Evolutionary conservation across 1,140 invertebrate species (phyloP), one percentile per base, ranked within the genome.

Genomic region (Phymorhynchus buccinoides): DNA sequence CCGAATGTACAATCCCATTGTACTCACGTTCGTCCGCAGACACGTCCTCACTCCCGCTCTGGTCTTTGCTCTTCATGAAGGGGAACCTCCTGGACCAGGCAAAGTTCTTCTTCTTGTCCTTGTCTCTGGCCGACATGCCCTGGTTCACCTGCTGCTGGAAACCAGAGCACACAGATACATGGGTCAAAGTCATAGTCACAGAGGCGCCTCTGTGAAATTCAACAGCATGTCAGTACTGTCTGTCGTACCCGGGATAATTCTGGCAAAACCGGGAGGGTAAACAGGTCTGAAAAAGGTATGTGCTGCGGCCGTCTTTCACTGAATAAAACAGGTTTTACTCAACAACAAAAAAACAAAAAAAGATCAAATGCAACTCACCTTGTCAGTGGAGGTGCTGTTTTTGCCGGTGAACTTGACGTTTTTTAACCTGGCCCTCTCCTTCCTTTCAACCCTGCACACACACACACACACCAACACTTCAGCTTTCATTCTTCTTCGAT

Each of bases 21-120:
- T 9, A 97, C 98, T 98, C 96, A 99, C 98, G 97, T 96, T 99
- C 98, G 95, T 98, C 97, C 92, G 99, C 98, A 89, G 97, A 98
- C 89, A 97, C 97, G 93, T 99, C 98, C 79, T 93, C 92, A 86
- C 91, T 92, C 42, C 97, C 97, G 93, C 98, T 98, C 91, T 98
- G 97, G 93, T 99, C 98, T 95, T 98, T 97, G 94, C 98, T 99
- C 95, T 95, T 95, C 56, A 62, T 62, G 56, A 62, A 62, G 30
- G 98, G 98, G 94, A 99, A 99, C 94, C 97, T 98, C 93, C 98
- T 95, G 91, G 98, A 99, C 94, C 99, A 99, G 86, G 98, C 98
- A 91, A 99, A 97, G 91, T 98, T 98, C 93, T 99, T 99, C 95
- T 99, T 99, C 81, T 92, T 93, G 44, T 80, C 79, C 56, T 62